Percentiles rank a stretch among this genome's conserved stretches.
phyloP scores from a whole-genome alignment of 2,113 vertebrate species.

The crab-eating macaque (Macaca fascicularis) region DNA sequence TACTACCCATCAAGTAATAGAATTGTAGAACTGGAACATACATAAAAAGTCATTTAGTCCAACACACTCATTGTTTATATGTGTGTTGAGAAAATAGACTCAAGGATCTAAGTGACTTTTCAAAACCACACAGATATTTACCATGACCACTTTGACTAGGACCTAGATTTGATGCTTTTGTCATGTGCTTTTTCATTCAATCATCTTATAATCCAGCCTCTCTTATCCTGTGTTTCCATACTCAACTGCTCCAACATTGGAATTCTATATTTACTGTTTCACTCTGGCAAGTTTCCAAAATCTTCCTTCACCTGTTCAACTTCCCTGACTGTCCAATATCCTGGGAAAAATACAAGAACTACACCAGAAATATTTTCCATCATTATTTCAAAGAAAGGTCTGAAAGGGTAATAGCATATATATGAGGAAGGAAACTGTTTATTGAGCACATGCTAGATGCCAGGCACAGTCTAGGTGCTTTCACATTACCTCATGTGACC shows the following conservation, averaged over 20 bases:
- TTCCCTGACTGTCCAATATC: conserved; percentile 52
- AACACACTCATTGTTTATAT: neutral
- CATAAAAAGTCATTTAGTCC: neutral
- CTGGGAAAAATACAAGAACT: conserved; percentile 59
- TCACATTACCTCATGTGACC: conserved; percentile 41
- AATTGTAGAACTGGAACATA: neutral
- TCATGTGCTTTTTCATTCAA: conserved; percentile 22
- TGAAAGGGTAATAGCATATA: conserved; percentile 37
- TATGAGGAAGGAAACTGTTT: conserved; percentile 66
- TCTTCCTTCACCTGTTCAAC: conserved; percentile 32
- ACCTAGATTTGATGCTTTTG: neutral
- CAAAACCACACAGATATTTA: neutral
- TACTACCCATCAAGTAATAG: neutral
- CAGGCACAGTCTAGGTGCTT: conserved; percentile 21
- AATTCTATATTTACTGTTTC: conserved; percentile 52
- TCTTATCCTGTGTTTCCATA: neutral
- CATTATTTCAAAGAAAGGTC: conserved; percentile 49
- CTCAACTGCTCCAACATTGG: neutral
- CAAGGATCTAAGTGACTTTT: neutral
- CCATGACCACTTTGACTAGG: neutral
- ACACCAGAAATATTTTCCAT: conserved; percentile 63
- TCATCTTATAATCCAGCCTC: neutral
- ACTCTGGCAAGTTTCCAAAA: conserved; percentile 53
- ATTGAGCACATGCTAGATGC: conserved; percentile 20
- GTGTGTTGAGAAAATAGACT: neutral